Conservation (phyloP, 2,888 invertebrate genomes). For the Tetragonula carbonaria region DNA sequence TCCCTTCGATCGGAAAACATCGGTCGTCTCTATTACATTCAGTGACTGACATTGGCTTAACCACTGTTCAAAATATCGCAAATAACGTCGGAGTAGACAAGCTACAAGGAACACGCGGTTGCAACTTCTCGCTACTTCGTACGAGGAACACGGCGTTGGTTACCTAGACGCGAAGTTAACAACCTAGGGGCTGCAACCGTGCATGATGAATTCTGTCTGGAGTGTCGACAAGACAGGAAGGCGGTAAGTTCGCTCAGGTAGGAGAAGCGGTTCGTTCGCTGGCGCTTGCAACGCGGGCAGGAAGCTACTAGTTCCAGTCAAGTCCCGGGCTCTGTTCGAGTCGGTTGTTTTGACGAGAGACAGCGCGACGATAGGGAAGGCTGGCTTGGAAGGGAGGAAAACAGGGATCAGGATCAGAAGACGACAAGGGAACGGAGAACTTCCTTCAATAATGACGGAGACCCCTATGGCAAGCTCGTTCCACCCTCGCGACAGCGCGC, state of each 20-base stretch:
- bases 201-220: slow-evolving; percentile 71
- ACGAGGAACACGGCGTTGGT: slow-evolving; percentile 28
- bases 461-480: slow-evolving; percentile 67
- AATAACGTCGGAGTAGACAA: slow-evolving; percentile 25
- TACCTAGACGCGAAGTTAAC: slow-evolving; percentile 59
- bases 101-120: neutral
- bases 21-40: neutral
- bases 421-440: slow-evolving; percentile 65
- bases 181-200: slow-evolving; percentile 62
- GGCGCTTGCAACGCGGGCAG: slow-evolving; percentile 34
- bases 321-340: slow-evolving; percentile 41
- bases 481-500: slow-evolving; percentile 67
- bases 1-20: slow-evolving; percentile 10
- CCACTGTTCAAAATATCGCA: neutral
- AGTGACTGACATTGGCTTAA: neutral
- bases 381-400: slow-evolving; percentile 34
- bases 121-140: slow-evolving; percentile 2
- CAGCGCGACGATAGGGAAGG: slow-evolving; percentile 28
- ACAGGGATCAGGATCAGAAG: slow-evolving; percentile 70
- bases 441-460: slow-evolving; percentile 77
- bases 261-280: neutral
- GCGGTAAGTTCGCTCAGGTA: slow-evolving; percentile 66
- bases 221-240: slow-evolving; percentile 67
- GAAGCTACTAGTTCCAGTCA: slow-evolving; percentile 45
- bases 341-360: slow-evolving; percentile 64